Percentiles rank a stretch among this genome's conserved stretches.
phyloP scores from a whole-genome alignment of 2,797 vertebrate species.

The Cuculus canorus region DNA sequence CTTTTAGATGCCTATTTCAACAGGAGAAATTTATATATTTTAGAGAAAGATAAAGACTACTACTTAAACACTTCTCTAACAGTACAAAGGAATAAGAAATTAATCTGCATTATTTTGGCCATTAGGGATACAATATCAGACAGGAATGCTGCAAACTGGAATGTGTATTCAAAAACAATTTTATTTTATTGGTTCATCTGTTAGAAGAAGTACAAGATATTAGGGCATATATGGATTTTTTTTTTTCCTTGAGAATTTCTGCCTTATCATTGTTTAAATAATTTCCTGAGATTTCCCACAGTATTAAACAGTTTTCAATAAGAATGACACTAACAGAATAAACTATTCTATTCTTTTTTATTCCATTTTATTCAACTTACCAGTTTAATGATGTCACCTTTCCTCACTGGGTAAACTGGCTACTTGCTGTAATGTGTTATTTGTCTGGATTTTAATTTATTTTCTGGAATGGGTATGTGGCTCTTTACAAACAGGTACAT shows the following conservation, averaged over 20 bases:
- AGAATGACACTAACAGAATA: background rate
- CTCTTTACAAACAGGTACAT: background rate
- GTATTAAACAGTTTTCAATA: background rate
- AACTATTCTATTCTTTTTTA: background rate
- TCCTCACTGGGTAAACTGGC: background rate
- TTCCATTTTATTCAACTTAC: background rate
- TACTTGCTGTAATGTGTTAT: background rate
- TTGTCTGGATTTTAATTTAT: background rate
- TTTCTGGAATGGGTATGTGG: background rate
- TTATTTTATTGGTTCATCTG: background rate
- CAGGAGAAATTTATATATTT: background rate
- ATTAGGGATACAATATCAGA: background rate
- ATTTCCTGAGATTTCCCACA: background rate
- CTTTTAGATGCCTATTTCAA: slow-evolving; percentile 36
- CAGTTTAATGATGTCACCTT: background rate
- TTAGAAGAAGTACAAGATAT: background rate
- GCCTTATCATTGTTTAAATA: background rate
- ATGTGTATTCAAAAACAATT: background rate
- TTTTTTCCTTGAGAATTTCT: slow-evolving; percentile 14
- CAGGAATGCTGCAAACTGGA: background rate
- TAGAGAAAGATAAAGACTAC: slow-evolving; percentile 13
- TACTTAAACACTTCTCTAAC: slow-evolving; percentile 5
- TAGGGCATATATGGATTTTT: background rate
- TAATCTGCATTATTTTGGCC: background rate
- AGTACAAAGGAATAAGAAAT: slow-evolving; percentile 20